Conservation (phyloP, 2,113 vertebrate species). For the cattle (Bos taurus) region ARS-UCD2.0 NC_037339.1:49723501-49724000, state of each 20-base stretch:
- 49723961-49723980: background rate
- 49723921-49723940: background rate
- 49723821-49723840: background rate
- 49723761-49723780: background rate
- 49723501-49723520: background rate
- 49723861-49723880: background rate
- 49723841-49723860: background rate
- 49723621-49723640: accelerated
- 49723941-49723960: background rate
- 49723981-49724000: background rate
- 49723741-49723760: background rate
- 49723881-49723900: background rate
- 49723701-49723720: background rate
- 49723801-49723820: background rate
- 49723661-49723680: background rate
- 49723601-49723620: background rate
- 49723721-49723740: background rate
- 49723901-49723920: background rate
- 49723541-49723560: background rate
- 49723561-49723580: background rate
- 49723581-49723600: background rate
- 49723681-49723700: background rate
- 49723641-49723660: background rate
- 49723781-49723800: background rate
- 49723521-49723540: background rate